Base-by-base conservation (phyloP, 1,140 invertebrate species). In the Apis dorsata region DNA sequence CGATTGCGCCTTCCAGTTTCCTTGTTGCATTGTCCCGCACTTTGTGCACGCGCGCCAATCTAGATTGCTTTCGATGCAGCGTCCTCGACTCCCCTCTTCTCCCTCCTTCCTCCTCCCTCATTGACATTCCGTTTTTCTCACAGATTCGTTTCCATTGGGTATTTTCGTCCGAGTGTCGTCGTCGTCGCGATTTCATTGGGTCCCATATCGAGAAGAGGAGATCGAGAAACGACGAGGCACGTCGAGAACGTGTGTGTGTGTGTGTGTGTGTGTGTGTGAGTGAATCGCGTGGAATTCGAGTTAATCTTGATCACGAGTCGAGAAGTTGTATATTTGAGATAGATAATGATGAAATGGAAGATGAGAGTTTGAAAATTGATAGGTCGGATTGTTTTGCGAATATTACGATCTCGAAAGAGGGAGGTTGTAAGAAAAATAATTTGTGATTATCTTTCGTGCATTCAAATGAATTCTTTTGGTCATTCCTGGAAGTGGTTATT, bases 21-120 rank as follows among this genome's bases (percentile, higher is more conserved):
- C 73, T 76, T 69, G 73, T 81, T 77, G 73, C 80, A 81, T 81
- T 81, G 80, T 77, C 77, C 73, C 53, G 73, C 24, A 62, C 62
- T 81, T 76, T 81, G 73, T 76, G 73, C 73, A n/a, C 34, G 62
- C 63, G 79, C 34, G 80, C 55, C 72, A 68, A 73, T 69, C 65
- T 53, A 81, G 79, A 81, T 81, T 76, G 73, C 73, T 69, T 81
- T 81, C 80, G 80, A 59, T 28, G 72, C 53, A 17, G n/a, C 62
- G 34, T 12, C 63, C 34, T 24, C 11, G 51, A 24, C n/a, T 53
- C 15, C 15, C n/a, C 12, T 21, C 11, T 51, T 24, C 44, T 34
- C 12, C 19, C 21, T 11, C 13, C 44, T 2, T 5, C 24, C 8
- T 24, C 1, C 34, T 53, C 63, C 71, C 75, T 28, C 34, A 75